Evolutionary conservation across 1,140 invertebrate species (phyloP).

Genomic region (Eumeta japonica): DNA sequence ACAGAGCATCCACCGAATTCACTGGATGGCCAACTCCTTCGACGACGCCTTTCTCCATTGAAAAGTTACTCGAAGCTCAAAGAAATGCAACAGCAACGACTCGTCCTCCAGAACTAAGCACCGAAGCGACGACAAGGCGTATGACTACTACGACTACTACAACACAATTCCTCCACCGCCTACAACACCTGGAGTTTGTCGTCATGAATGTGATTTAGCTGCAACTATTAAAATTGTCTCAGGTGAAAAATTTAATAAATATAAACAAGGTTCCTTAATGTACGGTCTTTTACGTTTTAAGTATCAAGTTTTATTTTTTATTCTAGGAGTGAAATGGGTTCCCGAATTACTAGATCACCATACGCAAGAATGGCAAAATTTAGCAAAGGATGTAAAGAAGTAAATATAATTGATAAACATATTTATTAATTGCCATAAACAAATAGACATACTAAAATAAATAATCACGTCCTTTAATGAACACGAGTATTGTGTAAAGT

Average conservation of each 20-base stretch:
- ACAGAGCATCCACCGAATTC: conserved; percentile 81
- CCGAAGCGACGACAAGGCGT: conserved; percentile 59
- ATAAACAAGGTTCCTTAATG: too few species aligned
- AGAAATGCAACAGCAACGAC: conserved; percentile 61
- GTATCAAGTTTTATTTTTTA: conserved; percentile 6
- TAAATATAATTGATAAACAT: conserved; percentile 24
- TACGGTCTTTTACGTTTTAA: too few species aligned
- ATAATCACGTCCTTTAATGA: too few species aligned
- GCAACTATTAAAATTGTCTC: conserved; percentile 81
- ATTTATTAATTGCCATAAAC: too few species aligned
- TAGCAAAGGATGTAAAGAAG: conserved; percentile 75
- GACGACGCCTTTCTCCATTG: conserved; percentile 80
- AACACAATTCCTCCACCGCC: conserved; percentile 68
- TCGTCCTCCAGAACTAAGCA: conserved; percentile 42
- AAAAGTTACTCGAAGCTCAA: conserved; percentile 74
- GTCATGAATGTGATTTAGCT: conserved; percentile 75
- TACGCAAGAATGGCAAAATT: conserved; percentile 79
- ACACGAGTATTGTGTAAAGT: too few species aligned
- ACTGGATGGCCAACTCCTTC: conserved; percentile 85
- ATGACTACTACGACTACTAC: conserved; percentile 76
- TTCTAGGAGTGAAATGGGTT: conserved; percentile 71
- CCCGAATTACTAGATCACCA: conserved; percentile 83
- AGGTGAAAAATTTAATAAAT: too few species aligned
- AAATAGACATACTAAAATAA: too few species aligned
- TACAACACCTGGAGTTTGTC: conserved; percentile 79